Evolutionary conservation across 2,113 vertebrate species (phyloP), one percentile per base, ranked within the genome.

Genomic region (human (Homo sapiens)): DNA sequence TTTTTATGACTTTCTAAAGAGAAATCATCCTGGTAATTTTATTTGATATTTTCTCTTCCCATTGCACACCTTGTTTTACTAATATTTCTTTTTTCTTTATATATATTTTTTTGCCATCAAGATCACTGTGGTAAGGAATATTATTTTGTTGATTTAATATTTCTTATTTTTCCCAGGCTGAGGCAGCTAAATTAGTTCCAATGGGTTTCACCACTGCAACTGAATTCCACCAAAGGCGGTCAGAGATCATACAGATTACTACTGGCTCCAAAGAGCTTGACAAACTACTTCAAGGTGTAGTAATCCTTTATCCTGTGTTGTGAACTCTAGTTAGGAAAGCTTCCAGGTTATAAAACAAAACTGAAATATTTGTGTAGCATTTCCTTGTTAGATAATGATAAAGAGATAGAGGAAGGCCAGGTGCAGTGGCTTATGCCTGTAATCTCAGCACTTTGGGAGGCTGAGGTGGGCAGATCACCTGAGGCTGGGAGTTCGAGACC

Each of bases 131-230:
- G 61, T 64, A 64, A 64, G 61, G 27, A 64, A 64, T 64, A 61
- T 23, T 86, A 55, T 95, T 57, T 90, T 86, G 16, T 86, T 86
- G 55, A 66, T 82, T 91, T 97, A 86, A 95, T 35, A 45, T 96
- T 94, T 81, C 13, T 88, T 96, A 12, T 35, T 90, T 98, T 97
- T 66, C 80, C 59, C 85, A 99, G 99, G 97, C 99, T 35, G 99
- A 99, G 97, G 99, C 99, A 70, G 99, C 99, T 80, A 99, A 99
- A 93, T 98, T 99, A 82, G 99, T 99, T 83, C 99, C 99, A 0
- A 99, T 99, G 99, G 99, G 99, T 55, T 99, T 99, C 96, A 99
- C 99, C 76, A 99, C 99, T 3, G 99, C 99, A 16, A 99, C 99
- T 0, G 99, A 99, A 97, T 99, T 99, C 98, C 99, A 99, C 97